These are phyloP conservation scores for Papilio machaon DNA, from an alignment of 1,140 invertebrate species.

Conservation along the genomic window DNA sequence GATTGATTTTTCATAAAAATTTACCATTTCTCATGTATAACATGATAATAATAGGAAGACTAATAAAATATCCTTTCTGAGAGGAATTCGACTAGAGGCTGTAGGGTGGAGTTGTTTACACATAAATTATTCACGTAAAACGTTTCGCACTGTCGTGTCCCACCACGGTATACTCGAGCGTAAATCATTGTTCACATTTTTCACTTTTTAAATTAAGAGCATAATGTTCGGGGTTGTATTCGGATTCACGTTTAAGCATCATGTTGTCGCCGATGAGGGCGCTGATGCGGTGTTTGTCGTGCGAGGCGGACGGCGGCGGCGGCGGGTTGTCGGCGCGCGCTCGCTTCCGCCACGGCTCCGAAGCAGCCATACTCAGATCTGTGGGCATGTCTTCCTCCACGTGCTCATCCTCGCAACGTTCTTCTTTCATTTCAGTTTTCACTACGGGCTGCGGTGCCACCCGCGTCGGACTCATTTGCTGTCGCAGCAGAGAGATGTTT, in stretches of 20 bases:
- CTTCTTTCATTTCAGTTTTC: slow-evolving; percentile 83
- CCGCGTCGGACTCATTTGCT: slow-evolving; percentile 89
- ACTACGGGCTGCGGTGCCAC: slow-evolving; percentile 71
- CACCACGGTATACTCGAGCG: slow-evolving; percentile 46
- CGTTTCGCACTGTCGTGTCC: slow-evolving; percentile 61
- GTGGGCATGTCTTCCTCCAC: slow-evolving; percentile 85
- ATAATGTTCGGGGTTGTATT: slow-evolving; percentile 74
- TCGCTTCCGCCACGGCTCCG: slow-evolving; percentile 78
- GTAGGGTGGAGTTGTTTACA: slow-evolving; percentile 66
- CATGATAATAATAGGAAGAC: slow-evolving; percentile 67
- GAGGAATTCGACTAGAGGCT: slow-evolving; percentile 75
- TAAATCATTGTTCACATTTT: slow-evolving; percentile 81
- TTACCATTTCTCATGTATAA: slow-evolving; percentile 46
- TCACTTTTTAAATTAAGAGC: slow-evolving; percentile 80
- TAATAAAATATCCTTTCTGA: slow-evolving; percentile 61
- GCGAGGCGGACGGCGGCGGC: slow-evolving; percentile 55
- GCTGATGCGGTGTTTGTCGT: slow-evolving; percentile 80
- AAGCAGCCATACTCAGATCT: slow-evolving; percentile 84
- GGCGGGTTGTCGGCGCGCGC: slow-evolving; percentile 64
- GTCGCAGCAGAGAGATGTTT: slow-evolving; percentile 93
- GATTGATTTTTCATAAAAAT: slow-evolving; percentile 43
- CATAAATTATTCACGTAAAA: slow-evolving; percentile 50
- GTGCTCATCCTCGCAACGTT: slow-evolving; percentile 81
- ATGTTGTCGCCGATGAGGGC: slow-evolving; percentile 79
- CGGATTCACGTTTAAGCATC: slow-evolving; percentile 76